These are phyloP conservation scores for Xestobium rufovillosum DNA, from an alignment of 2,888 invertebrate genomes.

Conservation along the genomic window DNA sequence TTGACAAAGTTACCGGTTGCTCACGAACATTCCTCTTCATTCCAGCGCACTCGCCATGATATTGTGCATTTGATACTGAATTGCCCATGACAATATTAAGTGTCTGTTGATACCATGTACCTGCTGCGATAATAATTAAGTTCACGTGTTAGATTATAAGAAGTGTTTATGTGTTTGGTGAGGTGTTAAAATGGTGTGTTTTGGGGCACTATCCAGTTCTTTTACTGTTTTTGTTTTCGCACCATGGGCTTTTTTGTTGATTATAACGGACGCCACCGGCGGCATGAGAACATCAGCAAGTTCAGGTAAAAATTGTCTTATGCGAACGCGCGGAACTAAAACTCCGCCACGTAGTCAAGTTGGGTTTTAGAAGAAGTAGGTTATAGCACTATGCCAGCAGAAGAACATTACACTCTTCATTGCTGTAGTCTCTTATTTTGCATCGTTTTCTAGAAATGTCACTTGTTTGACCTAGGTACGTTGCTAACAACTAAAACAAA, in stretches of 20 bases:
- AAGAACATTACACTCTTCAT: background rate
- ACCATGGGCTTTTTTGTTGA: slow-evolving; percentile 31
- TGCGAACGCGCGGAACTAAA: slow-evolving; percentile 5
- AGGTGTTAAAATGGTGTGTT: slow-evolving; percentile 32
- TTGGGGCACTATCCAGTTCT: slow-evolving; percentile 29
- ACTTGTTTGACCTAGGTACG: too few species aligned
- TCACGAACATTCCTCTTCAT: too few species aligned
- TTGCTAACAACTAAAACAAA: too few species aligned
- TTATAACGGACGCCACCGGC: slow-evolving; percentile 30
- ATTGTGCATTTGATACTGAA: too few species aligned
- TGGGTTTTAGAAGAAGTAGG: slow-evolving; percentile 4
- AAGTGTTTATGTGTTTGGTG: slow-evolving; percentile 24
- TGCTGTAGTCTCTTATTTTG: slow-evolving; percentile 15
- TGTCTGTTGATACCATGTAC: too few species aligned
- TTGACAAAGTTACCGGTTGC: slow-evolving; percentile 6
- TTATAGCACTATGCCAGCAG: too few species aligned
- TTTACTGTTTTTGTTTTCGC: slow-evolving; percentile 26
- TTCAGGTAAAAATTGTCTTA: slow-evolving; percentile 19
- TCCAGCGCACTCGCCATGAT: too few species aligned
- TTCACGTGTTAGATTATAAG: too few species aligned
- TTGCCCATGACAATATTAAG: too few species aligned
- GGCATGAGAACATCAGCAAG: slow-evolving; percentile 25
- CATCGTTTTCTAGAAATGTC: slow-evolving; percentile 19
- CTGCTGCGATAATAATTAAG: too few species aligned
- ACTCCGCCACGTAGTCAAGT: slow-evolving; percentile 6